phyloP scores from a whole-genome alignment of 2,888 invertebrate genomes.

The Heliconius ethilla region DNA sequence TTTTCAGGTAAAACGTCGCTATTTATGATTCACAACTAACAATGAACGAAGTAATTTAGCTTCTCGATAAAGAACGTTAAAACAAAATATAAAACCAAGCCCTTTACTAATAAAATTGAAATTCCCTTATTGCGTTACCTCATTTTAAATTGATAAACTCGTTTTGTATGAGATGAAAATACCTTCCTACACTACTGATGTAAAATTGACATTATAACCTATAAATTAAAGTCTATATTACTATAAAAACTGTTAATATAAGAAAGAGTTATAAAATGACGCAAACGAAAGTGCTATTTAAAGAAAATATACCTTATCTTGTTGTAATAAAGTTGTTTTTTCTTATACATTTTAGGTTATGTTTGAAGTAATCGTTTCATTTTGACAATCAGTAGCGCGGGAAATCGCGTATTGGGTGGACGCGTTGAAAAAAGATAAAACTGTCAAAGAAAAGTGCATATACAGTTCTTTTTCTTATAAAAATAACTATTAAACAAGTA shows the following conservation, averaged over 20 bases:
- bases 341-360: neutral
- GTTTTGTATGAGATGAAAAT: constrained; percentile 17
- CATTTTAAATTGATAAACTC: constrained; percentile 13
- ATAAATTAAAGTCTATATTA: neutral
- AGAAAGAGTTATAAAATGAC: neutral
- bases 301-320: neutral
- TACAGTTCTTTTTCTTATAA: neutral
- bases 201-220: neutral
- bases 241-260: neutral
- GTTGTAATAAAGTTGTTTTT: constrained; percentile 8
- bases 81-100: neutral
- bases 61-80: neutral
- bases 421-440: constrained; percentile 39
- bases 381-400: constrained; percentile 63
- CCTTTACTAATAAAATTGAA: constrained; percentile 4
- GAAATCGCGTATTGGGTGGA: constrained; percentile 57
- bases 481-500: neutral
- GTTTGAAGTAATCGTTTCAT: constrained; percentile 22
- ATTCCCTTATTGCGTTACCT: neutral
- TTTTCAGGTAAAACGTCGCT: too few relatives aligned
- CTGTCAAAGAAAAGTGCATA: constrained; percentile 1
- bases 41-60: constrained; percentile 10
- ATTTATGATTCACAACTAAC: constrained; percentile 2
- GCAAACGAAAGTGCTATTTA: neutral
- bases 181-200: neutral